phyloP scores from a whole-genome alignment of 1,140 invertebrate genomes.

The Caenorhabditis inopinata region DNA sequence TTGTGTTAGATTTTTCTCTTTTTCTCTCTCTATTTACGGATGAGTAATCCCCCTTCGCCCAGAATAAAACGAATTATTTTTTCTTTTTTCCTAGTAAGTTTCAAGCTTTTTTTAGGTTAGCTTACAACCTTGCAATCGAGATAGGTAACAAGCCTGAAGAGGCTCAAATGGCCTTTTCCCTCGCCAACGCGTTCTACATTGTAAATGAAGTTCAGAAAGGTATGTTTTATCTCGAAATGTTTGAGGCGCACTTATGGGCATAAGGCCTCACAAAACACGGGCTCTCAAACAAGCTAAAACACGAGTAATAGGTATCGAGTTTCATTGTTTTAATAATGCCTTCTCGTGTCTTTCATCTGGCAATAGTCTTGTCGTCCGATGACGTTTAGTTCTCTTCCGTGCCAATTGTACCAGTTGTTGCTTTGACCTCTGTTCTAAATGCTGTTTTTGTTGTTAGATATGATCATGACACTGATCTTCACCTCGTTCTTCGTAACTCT shows the following conservation, averaged over 20 bases:
- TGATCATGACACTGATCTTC: not conserved
- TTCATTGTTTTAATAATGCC: not conserved
- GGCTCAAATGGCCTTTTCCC: constrained; percentile 75
- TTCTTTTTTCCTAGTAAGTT: not conserved
- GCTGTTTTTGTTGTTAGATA: constrained; percentile 5
- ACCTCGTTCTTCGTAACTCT: not conserved
- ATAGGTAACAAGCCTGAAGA: constrained; percentile 86
- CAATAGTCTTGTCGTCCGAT: not conserved
- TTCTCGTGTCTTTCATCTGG: not conserved
- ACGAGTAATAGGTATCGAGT: constrained; percentile 12
- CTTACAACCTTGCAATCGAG: constrained; percentile 80
- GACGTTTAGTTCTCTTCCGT: not conserved
- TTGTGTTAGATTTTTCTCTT: too few relatives aligned
- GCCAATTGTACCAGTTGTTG: too few relatives aligned
- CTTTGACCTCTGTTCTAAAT: not conserved
- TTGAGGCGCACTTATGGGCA: not conserved
- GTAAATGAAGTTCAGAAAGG: constrained; percentile 26
- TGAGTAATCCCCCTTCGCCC: not conserved
- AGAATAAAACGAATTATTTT: not conserved
- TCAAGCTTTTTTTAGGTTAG: constrained; percentile 75
- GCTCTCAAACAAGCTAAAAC: not conserved
- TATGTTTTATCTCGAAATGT: not conserved
- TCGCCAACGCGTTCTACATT: constrained; percentile 29
- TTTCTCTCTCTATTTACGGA: not conserved
- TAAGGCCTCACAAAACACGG: not conserved